Percentiles rank a stretch among this genome's conserved stretches.
These are phyloP conservation scores for Xylota segnis DNA, from an alignment of 2,888 invertebrate species.

Conservation along the genomic window DNA sequence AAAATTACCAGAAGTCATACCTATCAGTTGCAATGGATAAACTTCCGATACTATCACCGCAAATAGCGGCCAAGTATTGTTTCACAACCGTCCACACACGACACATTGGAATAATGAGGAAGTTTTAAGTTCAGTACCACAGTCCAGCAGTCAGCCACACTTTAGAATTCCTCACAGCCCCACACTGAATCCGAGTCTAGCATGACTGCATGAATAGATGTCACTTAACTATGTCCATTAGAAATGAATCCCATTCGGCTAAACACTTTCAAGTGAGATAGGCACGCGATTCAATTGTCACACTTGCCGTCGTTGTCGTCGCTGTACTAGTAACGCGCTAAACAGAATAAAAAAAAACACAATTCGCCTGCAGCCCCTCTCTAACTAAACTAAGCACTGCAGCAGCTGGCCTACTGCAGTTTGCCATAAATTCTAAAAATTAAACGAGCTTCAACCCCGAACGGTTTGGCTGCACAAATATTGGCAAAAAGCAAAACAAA, in stretches of 20 bases:
- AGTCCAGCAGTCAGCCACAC: slow-evolving; percentile 66
- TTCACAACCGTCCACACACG: slow-evolving; percentile 66
- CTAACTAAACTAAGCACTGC: slow-evolving; percentile 32
- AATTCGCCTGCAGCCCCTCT: slow-evolving; percentile 51
- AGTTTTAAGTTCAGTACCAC: slow-evolving; percentile 69
- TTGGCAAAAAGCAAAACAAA: slow-evolving; percentile 17
- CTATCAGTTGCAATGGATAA: slow-evolving; percentile 76
- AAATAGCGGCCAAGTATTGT: slow-evolving; percentile 40
- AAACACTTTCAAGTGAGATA: slow-evolving; percentile 81
- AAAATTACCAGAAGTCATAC: slow-evolving; percentile 71
- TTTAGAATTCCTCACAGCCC: slow-evolving; percentile 54
- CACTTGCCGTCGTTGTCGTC: slow-evolving; percentile 42
- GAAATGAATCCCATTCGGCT: slow-evolving; percentile 76
- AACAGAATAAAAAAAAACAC: not conserved
- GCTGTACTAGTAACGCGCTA: not conserved
- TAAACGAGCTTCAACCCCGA: slow-evolving; percentile 30
- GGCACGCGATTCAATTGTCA: slow-evolving; percentile 84
- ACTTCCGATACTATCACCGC: slow-evolving; percentile 75
- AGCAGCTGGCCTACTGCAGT: slow-evolving; percentile 64
- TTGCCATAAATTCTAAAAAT: slow-evolving; percentile 47
- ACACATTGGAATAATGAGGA: slow-evolving; percentile 73
- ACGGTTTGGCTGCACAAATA: slow-evolving; percentile 33
- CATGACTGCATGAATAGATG: slow-evolving; percentile 74
- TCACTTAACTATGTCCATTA: slow-evolving; percentile 75
- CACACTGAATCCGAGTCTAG: slow-evolving; percentile 60